phyloP scores from a whole-genome alignment of 2,888 invertebrate genomes.

The Oscheius myriophilus region DNA sequence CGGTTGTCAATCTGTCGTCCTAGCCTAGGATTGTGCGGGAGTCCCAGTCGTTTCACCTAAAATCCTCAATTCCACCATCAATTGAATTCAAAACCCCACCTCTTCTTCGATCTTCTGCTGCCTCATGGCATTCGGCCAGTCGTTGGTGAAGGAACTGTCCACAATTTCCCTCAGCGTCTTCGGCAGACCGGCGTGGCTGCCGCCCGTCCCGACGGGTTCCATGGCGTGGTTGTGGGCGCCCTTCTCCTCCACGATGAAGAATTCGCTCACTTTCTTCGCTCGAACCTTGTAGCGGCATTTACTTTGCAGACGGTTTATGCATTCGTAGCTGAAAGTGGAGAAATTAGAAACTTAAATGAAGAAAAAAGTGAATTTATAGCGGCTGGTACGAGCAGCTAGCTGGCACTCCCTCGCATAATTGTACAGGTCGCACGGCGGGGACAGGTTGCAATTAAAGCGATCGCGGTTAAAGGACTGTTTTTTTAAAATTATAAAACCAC shows the following conservation, averaged over 20 bases:
- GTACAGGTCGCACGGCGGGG: too few species aligned
- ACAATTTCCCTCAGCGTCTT: constrained; percentile 58
- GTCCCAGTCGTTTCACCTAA: constrained; percentile 45
- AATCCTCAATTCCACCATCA: not conserved
- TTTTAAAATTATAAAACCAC: too few species aligned
- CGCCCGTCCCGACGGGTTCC: constrained; percentile 49
- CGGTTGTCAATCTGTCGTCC: constrained; percentile 57
- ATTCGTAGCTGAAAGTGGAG: constrained; percentile 46
- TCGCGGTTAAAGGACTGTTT: too few species aligned
- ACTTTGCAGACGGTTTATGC: constrained; percentile 51
- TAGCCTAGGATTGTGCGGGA: constrained; percentile 53
- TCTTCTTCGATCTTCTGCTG: constrained; percentile 49
- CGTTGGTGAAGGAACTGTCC: constrained; percentile 50
- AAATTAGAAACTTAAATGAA: not conserved
- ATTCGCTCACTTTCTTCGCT: constrained; percentile 42
- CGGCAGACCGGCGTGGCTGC: constrained; percentile 54
- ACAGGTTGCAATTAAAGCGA: too few species aligned
- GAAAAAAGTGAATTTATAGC: not conserved
- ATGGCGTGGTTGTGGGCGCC: constrained; percentile 52
- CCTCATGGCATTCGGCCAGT: constrained; percentile 40
- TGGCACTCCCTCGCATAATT: too few species aligned
- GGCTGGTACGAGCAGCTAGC: not conserved
- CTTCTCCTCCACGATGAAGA: constrained; percentile 51
- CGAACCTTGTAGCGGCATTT: constrained; percentile 45
- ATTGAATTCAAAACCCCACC: constrained; percentile 11